Conservation (phyloP, 2,888 invertebrate species). For the Synanthedon myopaeformis region DNA sequence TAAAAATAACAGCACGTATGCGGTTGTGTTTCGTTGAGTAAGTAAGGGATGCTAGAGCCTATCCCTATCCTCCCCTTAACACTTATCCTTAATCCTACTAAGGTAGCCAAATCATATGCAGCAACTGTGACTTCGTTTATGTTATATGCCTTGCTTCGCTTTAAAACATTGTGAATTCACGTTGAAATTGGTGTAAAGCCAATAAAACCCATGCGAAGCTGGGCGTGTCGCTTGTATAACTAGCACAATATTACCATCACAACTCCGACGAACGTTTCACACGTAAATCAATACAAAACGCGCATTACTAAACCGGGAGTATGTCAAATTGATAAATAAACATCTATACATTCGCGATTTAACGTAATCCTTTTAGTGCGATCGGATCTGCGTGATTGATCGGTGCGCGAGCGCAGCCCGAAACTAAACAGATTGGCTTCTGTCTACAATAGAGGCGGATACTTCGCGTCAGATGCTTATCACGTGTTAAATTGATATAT, state of each 20-base stretch:
- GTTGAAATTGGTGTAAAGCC: too few species aligned
- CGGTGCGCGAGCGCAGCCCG: constrained; percentile 16
- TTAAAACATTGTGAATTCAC: too few species aligned
- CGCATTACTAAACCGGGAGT: constrained; percentile 36
- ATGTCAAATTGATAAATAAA: constrained; percentile 59
- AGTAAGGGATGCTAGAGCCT: too few species aligned
- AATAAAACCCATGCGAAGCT: too few species aligned
- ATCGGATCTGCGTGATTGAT: constrained; percentile 46
- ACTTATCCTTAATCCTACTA: too few species aligned
- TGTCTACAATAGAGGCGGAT: background rate
- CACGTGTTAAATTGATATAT: background rate
- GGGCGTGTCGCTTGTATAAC: too few species aligned
- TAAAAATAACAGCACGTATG: too few species aligned
- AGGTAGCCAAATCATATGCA: too few species aligned
- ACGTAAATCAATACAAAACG: constrained; percentile 53
- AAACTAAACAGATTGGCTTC: constrained; percentile 24
- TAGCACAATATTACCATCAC: background rate
- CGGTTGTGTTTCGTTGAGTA: too few species aligned
- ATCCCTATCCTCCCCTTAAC: too few species aligned
- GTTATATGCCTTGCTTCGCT: too few species aligned
- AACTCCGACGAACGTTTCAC: constrained; percentile 45
- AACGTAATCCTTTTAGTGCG: constrained; percentile 38
- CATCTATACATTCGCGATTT: constrained; percentile 19
- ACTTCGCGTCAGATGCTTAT: background rate
- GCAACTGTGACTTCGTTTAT: too few species aligned